Base-by-base conservation (phyloP, 2,113 vertebrate genomes). In the Hepsetus odoe region DNA sequence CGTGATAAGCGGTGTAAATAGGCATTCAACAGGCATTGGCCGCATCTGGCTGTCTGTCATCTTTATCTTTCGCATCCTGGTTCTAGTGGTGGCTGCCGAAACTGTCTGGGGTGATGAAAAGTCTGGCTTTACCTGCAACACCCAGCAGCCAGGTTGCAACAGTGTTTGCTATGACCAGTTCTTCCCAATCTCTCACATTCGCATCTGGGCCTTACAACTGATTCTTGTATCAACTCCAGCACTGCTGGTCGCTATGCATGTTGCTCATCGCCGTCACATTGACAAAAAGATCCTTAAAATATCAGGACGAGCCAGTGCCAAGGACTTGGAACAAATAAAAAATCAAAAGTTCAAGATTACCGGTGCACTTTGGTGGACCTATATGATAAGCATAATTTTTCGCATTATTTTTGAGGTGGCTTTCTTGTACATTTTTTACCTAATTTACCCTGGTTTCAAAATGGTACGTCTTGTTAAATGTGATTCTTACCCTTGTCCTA, bases 101-200 rank as follows among this genome's bases (percentile, higher is more conserved):
- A 99, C 96, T 0, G 98, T 98, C 28, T 99, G 98, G 98, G 98
- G 97, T 0, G 98, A 99, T 0, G 98, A 99, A 90, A 98, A 98
- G 86, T 92, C 97, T 0, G 92, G 95, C 64, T 99, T 99, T 88
- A 95, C 91, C 86, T 99, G 98, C 91, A 99, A 99, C 88, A 99
- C 98, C n/a, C 95, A 96, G 85, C 97, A 99, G 90, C 98, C 98
- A 0, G 98, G 98, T 82, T 99, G 98, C 90, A 95, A 98, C 92
- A 99, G 97, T 0, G 98, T 99, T 79, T 99, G 98, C 88, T 99
- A 98, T 0, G 98, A 99, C 86, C 95, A 98, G 86, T 99, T 97
- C 85, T 99, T 99, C 87, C 98, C 98, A 85, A 95, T 99, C 85
- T 99, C 98, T 0, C 98, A 99, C 59, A 96, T 99, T 83, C 96